A percentile compares a stretch with the other conserved stretches of the same genome.
Conservation (phyloP, 2,797 vertebrate genomes). For the Lepus townsendii region DNA sequence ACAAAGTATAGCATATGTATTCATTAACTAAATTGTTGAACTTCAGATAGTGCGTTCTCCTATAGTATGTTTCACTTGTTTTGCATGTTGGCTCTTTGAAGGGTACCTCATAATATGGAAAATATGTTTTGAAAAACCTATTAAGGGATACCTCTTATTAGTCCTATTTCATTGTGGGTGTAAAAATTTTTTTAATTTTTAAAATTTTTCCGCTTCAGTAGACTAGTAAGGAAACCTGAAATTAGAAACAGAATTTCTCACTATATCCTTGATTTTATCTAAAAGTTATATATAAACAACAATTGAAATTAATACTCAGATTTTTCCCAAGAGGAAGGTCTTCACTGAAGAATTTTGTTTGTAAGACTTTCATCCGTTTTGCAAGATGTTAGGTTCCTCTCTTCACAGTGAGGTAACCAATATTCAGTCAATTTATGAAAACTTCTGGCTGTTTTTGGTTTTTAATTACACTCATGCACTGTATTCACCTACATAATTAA, state of each 20-base stretch:
- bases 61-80: background rate
- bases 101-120: background rate
- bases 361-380: background rate
- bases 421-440: background rate
- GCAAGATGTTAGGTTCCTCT: background rate
- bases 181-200: background rate
- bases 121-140: background rate
- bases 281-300: background rate
- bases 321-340: background rate
- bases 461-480: background rate
- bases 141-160: background rate
- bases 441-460: background rate
- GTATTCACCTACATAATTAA: background rate
- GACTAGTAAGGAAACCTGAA: background rate
- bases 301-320: background rate
- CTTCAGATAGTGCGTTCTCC: background rate
- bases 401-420: background rate
- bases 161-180: background rate
- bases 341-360: background rate
- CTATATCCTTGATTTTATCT: background rate
- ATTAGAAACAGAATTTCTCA: constrained; percentile 1
- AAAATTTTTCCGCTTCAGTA: background rate
- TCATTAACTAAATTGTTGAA: background rate
- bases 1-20: background rate
- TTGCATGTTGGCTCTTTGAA: background rate